Evolutionary conservation across 1,140 invertebrate species (phyloP).

Genomic region (Tribolium madens): DNA sequence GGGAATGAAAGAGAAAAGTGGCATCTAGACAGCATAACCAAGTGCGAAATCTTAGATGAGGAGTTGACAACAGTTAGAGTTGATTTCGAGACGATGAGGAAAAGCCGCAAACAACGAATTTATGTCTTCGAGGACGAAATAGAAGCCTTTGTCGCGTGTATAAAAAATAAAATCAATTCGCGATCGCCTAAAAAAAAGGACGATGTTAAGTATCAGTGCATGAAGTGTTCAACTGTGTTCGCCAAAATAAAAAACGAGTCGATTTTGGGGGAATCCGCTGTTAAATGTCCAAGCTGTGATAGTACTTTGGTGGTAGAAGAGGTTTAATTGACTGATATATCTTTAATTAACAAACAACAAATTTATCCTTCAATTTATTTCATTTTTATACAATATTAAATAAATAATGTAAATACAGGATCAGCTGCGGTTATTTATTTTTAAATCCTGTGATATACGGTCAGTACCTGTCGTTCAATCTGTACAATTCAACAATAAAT

Average conservation of each 20-base stretch:
- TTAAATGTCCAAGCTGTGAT: constrained; percentile 71
- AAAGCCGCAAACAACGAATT: constrained; percentile 69
- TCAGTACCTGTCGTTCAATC: not conserved
- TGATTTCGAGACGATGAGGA: constrained; percentile 73
- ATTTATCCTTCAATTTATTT: not conserved
- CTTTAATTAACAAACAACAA: not conserved
- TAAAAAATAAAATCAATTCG: constrained; percentile 60
- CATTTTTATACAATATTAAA: not conserved
- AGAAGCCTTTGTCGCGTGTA: constrained; percentile 66
- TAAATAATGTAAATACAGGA: not conserved
- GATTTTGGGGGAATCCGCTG: constrained; percentile 51
- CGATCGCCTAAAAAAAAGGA: constrained; percentile 69
- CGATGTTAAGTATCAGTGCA: constrained; percentile 71
- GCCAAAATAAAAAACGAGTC: constrained; percentile 67
- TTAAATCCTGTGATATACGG: too few relatives aligned
- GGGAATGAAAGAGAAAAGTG: constrained; percentile 70
- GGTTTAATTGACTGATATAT: not conserved
- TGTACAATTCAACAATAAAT: not conserved
- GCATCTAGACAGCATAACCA: constrained; percentile 70
- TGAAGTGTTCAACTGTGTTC: constrained; percentile 74
- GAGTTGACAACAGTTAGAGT: constrained; percentile 70
- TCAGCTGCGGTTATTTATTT: not conserved
- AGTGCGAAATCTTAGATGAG: constrained; percentile 66
- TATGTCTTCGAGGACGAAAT: constrained; percentile 72
- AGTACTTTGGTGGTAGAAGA: constrained; percentile 70